These are phyloP conservation scores for Sycophila texana DNA, from an alignment of 2,888 invertebrate species.

Conservation along the genomic window DNA sequence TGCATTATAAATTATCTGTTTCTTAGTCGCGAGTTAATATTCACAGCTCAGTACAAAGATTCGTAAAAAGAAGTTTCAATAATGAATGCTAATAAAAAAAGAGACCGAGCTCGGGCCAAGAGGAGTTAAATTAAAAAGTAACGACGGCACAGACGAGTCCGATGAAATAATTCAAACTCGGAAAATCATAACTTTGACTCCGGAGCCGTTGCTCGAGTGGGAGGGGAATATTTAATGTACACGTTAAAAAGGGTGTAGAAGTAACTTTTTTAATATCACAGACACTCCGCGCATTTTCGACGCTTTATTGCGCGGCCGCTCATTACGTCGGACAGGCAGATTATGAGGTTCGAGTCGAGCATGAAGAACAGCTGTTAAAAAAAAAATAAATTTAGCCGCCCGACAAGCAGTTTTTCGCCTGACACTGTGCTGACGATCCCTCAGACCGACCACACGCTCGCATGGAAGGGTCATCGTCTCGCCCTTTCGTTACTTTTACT, in stretches of 20 bases:
- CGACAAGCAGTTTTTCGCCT: constrained; percentile 10
- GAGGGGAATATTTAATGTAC: constrained; percentile 33
- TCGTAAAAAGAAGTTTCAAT: constrained; percentile 26
- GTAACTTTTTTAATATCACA: constrained; percentile 46
- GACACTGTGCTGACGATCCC: not conserved
- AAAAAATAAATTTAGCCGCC: constrained; percentile 6
- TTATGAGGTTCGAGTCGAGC: constrained; percentile 21
- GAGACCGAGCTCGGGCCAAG: not conserved
- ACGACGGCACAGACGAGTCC: constrained; percentile 7
- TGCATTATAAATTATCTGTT: not conserved
- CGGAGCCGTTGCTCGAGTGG: not conserved
- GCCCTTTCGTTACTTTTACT: not conserved
- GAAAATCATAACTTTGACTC: constrained; percentile 40
- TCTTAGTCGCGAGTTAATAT: constrained; percentile 9
- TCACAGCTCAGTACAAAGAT: not conserved
- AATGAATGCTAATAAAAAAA: constrained; percentile 16
- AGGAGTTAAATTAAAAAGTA: constrained; percentile 33
- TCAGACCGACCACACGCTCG: not conserved
- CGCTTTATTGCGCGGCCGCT: constrained; percentile 30
- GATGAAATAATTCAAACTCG: constrained; percentile 40
- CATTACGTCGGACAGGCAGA: constrained; percentile 13
- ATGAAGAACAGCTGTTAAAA: constrained; percentile 15
- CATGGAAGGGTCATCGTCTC: not conserved
- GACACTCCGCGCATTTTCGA: constrained; percentile 1
- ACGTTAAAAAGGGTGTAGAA: constrained; percentile 30